phyloP scores from a whole-genome alignment of 2,888 invertebrate species.

The Margaritifera margaritifera region DNA sequence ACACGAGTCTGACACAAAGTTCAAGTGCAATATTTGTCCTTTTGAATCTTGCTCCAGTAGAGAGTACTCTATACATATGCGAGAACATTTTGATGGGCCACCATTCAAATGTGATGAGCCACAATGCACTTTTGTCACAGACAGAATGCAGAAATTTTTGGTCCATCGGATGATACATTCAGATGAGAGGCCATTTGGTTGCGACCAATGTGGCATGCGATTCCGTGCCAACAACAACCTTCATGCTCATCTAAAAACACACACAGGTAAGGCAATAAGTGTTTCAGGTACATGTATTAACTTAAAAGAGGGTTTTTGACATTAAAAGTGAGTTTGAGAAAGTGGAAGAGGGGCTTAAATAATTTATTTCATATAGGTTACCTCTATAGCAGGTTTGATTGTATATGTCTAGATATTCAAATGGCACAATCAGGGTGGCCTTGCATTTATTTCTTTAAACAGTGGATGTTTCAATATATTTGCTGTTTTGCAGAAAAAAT shows the following conservation, averaged over 20 bases:
- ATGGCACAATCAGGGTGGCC: too few relatives aligned
- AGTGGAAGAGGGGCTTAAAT: too few relatives aligned
- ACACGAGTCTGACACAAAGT: constrained; percentile 43
- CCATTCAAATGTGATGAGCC: constrained; percentile 78
- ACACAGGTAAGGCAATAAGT: constrained; percentile 71
- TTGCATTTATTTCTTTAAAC: not conserved
- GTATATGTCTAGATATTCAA: too few relatives aligned
- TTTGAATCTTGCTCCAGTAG: constrained; percentile 79
- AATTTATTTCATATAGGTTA: too few relatives aligned
- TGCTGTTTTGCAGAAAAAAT: not conserved
- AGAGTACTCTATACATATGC: constrained; percentile 79
- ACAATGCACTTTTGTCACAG: constrained; percentile 76
- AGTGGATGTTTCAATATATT: not conserved
- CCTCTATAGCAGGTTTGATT: too few relatives aligned
- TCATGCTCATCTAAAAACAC: constrained; percentile 77
- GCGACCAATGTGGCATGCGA: constrained; percentile 77
- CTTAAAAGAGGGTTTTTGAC: too few relatives aligned
- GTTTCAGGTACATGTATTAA: too few relatives aligned
- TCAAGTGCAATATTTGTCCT: constrained; percentile 77
- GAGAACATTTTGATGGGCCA: constrained; percentile 77
- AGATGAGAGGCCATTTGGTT: constrained; percentile 74
- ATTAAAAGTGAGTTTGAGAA: not conserved
- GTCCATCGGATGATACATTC: constrained; percentile 78
- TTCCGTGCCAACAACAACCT: constrained; percentile 78
- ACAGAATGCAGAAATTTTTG: constrained; percentile 77